Conservation (phyloP, 2,797 vertebrate genomes). For the Oophaga sylvatica region DNA sequence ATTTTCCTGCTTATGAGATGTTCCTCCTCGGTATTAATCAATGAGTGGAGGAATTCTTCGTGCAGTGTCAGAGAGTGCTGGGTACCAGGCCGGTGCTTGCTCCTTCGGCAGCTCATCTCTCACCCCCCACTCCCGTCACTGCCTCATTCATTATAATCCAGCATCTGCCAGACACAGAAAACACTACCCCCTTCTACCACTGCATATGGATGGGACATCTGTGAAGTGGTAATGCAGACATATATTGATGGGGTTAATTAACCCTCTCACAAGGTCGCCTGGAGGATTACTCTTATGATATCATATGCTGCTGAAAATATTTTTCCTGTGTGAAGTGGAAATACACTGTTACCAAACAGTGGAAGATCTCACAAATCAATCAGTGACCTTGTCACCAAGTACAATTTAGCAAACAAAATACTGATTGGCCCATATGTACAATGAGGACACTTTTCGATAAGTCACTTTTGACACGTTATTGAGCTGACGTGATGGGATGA, state of each 20-base stretch:
- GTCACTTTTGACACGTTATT: too few species aligned
- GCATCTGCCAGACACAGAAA: conserved; percentile 39
- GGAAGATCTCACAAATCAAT: not conserved
- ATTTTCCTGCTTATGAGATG: not conserved
- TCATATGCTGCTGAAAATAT: too few species aligned
- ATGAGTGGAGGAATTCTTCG: conserved; percentile 22
- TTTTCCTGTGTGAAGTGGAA: too few species aligned
- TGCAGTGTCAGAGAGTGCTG: conserved; percentile 35
- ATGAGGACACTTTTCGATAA: too few species aligned
- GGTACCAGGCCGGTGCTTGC: conserved; percentile 37
- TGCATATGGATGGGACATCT: conserved; percentile 29
- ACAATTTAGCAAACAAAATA: too few species aligned
- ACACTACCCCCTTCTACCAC: conserved; percentile 27
- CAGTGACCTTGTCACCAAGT: not conserved
- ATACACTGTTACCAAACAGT: not conserved
- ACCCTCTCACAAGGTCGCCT: not conserved
- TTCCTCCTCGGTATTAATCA: not conserved
- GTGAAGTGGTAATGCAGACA: not conserved
- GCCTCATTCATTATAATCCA: conserved; percentile 26
- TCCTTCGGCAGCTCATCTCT: not conserved
- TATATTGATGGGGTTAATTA: not conserved
- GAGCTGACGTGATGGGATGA: not conserved
- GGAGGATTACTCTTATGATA: not conserved
- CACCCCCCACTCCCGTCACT: conserved; percentile 37
- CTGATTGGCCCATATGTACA: too few species aligned